Evolutionary conservation across 2,113 vertebrate species (phyloP).

Genomic region (Telmatochromis brichardi): DNA sequence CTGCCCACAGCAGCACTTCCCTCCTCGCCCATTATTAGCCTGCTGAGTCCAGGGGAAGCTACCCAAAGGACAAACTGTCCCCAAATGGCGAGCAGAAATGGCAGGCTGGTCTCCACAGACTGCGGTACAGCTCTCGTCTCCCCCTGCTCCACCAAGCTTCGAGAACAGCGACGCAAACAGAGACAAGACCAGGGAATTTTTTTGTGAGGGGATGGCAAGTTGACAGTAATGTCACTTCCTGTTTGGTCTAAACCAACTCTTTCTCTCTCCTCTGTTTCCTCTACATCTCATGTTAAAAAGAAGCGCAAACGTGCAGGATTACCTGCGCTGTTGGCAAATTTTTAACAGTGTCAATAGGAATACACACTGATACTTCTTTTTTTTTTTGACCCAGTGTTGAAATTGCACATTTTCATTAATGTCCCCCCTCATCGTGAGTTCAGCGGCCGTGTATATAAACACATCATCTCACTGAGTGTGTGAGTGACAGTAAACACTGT

Average conservation of each 20-base stretch:
- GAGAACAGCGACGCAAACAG: slow-evolving; percentile 36
- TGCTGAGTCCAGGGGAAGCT: slow-evolving; percentile 24
- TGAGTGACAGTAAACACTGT: slow-evolving; percentile 38
- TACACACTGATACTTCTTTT: background rate
- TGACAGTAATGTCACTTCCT: slow-evolving; percentile 53
- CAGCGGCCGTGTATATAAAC: slow-evolving; percentile 9
- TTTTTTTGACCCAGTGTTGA: background rate
- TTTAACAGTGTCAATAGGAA: background rate
- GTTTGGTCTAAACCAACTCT: slow-evolving; percentile 21
- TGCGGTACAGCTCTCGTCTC: slow-evolving; percentile 40
- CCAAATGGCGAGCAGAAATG: slow-evolving; percentile 42
- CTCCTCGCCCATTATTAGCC: slow-evolving; percentile 38
- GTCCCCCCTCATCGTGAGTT: background rate
- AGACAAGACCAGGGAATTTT: slow-evolving; percentile 31
- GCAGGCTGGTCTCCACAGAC: slow-evolving; percentile 44
- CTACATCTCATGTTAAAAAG: background rate
- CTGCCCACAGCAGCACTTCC: slow-evolving; percentile 37
- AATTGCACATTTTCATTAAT: background rate
- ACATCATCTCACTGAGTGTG: background rate
- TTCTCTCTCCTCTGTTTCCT: background rate
- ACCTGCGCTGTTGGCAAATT: background rate
- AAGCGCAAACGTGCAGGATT: background rate
- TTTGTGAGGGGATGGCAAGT: slow-evolving; percentile 2
- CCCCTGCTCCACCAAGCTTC: background rate
- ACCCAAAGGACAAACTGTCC: slow-evolving; percentile 57